Base-by-base conservation (phyloP, 2,113 vertebrate species). In the Charina bottae region DNA sequence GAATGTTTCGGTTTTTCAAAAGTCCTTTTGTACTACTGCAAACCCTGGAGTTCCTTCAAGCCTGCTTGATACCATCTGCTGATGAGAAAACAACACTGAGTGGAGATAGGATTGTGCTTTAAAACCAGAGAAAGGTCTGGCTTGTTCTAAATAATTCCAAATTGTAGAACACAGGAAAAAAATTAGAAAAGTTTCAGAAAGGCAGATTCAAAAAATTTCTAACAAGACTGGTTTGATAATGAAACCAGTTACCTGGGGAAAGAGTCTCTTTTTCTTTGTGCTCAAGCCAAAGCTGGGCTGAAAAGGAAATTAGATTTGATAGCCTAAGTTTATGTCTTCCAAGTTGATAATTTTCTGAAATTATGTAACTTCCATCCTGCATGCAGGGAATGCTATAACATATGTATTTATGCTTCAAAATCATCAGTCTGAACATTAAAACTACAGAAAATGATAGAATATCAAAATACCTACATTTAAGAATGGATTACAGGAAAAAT, bases 401-500 rank as follows among this genome's bases (percentile, higher is more conserved):
- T 68, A 78, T 42, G 33, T 78, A 78, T 78, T 42, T 78, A 42
- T 21, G 7, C 17, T 42, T 78, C 33, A 78, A 78, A 21, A 78
- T 78, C 72, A 78, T 78, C 59, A 64, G 5, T 60, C 59, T 49
- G 59, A 58, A 64, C 42, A 28, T 88, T 24, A 64, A 60, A 88
- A 83, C 37, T 13, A 78, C 4, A 11, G 13, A 49, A 11, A 87
- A 86, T 56, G 53, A 90, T 19, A 92, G 83, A 26, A 21, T 28
- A 4, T 64, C 26, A 8, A 59, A 60, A 58, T 88, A 53, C 13
- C 28, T 53, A 23, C 93, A 59, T 88, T 90, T 93, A 24, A 6
- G 87, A 95, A 42, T 56, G 89, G 33, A 87, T 42, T 37, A 56
- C 19, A 37, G 5, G 53, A 86, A 68, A 68, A 55, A 90, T 72